Evolutionary conservation across 2,797 vertebrate genomes (phyloP), one percentile per base, ranked within the genome.

Genomic region (Erpetoichthys calabaricus): DNA sequence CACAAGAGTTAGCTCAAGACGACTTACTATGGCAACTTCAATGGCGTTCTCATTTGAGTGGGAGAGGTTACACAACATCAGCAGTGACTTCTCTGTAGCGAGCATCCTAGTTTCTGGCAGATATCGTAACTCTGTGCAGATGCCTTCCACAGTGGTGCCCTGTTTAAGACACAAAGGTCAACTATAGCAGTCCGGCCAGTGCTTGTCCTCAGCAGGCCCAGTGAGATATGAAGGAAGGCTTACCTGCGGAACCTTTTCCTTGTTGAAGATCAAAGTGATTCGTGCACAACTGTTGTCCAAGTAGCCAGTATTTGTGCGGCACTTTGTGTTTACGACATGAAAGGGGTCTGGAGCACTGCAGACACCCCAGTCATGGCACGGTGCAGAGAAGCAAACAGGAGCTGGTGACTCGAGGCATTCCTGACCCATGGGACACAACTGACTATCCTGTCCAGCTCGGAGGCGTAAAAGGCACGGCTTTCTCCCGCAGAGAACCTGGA

Each of bases 11-110:
- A 25, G 25, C 8, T 8, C 6, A n/a, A 8, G 8, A 46, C 5
- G 65, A 81, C 79, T 91, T 75, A 98, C 94, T 85, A 97, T 73
- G 57, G 94, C 92, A 63, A 95, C 93, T 67, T 92, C 92, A 65
- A 98, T 88, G 0, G 91, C 87, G 0, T 88, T 88, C 41, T 74
- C 74, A 58, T 76, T 83, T 2, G 87, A 75, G 66, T 84, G 80
- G 3, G 89, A 89, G 10, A 86, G 79, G 67, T 95, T 91, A 63
- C 94, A 98, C 9, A 98, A 73, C 67, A 98, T 81, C 70, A 89
- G 75, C 6, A 98, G 82, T 56, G 80, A 72, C 63, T 78, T 86
- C 50, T 95, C 90, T 41, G 77, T 81, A 6, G 92, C 91, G 61
- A 90, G 80, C 0, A 79, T 85, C 68, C 85, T 84, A 1, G 86